These are phyloP conservation scores for Mythimna impura DNA, from an alignment of 2,888 invertebrate genomes.

Conservation along the genomic window DNA sequence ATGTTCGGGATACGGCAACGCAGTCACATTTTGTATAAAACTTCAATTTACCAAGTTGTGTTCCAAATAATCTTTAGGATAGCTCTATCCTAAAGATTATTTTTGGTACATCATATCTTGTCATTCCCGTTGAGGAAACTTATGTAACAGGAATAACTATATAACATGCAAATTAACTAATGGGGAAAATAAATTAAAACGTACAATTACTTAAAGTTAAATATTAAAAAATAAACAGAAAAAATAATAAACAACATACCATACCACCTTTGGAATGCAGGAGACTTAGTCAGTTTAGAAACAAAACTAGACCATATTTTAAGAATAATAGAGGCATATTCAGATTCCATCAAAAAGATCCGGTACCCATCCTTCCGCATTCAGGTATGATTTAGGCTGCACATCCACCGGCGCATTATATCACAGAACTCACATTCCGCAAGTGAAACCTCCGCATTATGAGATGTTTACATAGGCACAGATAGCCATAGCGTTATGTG, in stretches of 20 bases:
- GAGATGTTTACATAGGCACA: conserved; percentile 39
- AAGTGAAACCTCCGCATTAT: conserved; percentile 44
- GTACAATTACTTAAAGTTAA: no score
- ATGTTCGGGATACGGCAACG: not conserved
- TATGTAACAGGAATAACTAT: no score
- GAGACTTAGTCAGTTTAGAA: not conserved
- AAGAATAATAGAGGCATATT: conserved; percentile 3
- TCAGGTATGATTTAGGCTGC: conserved; percentile 8
- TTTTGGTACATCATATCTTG: not conserved
- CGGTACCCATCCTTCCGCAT: conserved; percentile 37
- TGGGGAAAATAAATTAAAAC: no score
- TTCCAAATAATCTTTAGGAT: no score
- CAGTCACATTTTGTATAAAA: not conserved
- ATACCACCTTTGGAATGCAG: not conserved
- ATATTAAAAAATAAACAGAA: no score
- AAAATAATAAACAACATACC: no score
- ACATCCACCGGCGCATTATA: conserved; percentile 34
- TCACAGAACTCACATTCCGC: conserved; percentile 41
- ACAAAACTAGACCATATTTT: not conserved
- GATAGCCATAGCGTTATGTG: conserved; percentile 21
- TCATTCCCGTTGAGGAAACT: not conserved
- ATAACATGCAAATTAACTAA: no score
- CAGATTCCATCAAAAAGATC: conserved; percentile 15
- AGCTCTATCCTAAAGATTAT: not conserved
- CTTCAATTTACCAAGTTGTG: not conserved